Base-by-base conservation (phyloP, 2,888 invertebrate genomes). In the Sesia bembeciformis region DNA sequence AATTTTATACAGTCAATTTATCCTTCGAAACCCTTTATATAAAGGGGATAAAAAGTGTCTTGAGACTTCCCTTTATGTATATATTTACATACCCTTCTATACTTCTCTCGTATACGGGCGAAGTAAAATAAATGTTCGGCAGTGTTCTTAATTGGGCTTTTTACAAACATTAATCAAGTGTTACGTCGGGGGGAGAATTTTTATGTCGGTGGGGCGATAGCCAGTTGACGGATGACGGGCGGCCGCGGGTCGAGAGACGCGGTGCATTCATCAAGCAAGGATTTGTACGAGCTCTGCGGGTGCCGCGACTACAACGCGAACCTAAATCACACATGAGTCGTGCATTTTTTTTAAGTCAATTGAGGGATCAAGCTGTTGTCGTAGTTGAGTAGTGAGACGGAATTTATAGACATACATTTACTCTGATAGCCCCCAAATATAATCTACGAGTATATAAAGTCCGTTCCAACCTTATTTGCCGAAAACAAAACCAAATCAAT, bases 121-220 rank as follows among this genome's bases (percentile, higher is more conserved):
- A 70, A 78, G 72, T 78, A 73, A 81, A 82, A 81, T 78, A 73
- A 80, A 78, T 72, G 74, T 77, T 77, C 72, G 74, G 70, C 70
- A 74, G 74, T 72, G 69, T 67, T 74, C 81, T 84, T 87, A 88
- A 88, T 87, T 84, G 87, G 85, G 78, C 76, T 80, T 87, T 86
- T 83, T 87, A 85, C 74, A 76, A 81, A 79, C 87, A 88, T 88
- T 87, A 85, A 88, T 88, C 86, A 87, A 84, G 80, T 76, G 76
- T 70, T 72, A 72, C 75, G 75, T 74, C 70, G 68, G 73, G 75
- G 83, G 84, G 81, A 76, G 78, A 81, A 84, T 84, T 85, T 86
- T 84, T 84, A 80, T 73, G 81, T 78, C 75, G 74, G 65, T 66
- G 74, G 72, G 64, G 74, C 71, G 78, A 76, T 75, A 73, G 70